These are phyloP conservation scores for Tragulus kanchil DNA, from an alignment of 2,113 vertebrate genomes.

Conservation along the genomic window DNA sequence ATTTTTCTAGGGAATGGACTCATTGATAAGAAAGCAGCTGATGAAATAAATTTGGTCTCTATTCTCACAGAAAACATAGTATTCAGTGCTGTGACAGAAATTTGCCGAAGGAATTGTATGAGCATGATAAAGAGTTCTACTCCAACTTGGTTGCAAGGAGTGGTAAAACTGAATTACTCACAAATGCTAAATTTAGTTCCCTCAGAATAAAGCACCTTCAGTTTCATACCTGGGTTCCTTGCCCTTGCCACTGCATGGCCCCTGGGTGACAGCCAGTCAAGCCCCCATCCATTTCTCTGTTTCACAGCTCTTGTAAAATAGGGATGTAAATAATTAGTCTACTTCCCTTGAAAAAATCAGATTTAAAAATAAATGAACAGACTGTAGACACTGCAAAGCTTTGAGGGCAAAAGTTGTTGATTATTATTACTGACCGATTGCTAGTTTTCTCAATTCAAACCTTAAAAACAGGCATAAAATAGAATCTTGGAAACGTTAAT, in stretches of 20 bases:
- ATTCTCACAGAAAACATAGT: neutral
- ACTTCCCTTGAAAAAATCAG: neutral
- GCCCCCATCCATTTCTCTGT: neutral
- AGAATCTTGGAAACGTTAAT: neutral
- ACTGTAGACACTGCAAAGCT: neutral
- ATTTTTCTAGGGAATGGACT: neutral
- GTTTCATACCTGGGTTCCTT: neutral
- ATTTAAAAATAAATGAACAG: neutral
- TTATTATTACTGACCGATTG: neutral
- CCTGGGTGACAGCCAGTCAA: neutral
- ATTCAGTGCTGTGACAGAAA: neutral
- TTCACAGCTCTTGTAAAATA: neutral
- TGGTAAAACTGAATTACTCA: neutral
- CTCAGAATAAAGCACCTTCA: fast-evolving
- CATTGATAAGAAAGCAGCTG: neutral
- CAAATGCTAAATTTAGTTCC: neutral
- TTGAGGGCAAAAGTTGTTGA: neutral
- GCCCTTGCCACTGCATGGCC: fast-evolving
- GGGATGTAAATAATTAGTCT: neutral
- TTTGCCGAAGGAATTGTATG: neutral
- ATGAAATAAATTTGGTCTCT: neutral
- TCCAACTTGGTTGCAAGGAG: neutral
- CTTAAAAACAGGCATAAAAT: neutral
- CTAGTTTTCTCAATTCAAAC: neutral
- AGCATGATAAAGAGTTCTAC: neutral